Conservation (phyloP, 2,113 vertebrate species). For the Perca schrenkii region DNA sequence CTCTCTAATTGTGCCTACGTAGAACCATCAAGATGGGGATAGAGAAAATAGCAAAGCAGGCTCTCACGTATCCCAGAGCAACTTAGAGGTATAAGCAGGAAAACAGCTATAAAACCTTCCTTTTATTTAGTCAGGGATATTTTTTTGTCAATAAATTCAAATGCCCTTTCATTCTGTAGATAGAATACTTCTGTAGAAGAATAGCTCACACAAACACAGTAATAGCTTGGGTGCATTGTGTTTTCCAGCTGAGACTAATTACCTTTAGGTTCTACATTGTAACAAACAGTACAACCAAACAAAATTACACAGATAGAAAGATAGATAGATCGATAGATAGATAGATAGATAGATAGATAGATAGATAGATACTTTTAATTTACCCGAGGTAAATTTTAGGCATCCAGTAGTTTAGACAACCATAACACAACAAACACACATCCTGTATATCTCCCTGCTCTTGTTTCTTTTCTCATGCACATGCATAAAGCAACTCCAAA, state of each 20-base stretch:
- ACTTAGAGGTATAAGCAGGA: constrained; percentile 45
- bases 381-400: too few relatives aligned
- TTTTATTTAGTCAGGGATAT: constrained; percentile 36
- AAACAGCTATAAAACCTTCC: constrained; percentile 42
- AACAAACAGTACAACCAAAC: constrained; percentile 34
- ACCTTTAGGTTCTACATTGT: constrained; percentile 39
- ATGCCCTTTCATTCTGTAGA: constrained; percentile 28
- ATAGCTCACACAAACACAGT: constrained; percentile 1
- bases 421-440: too few relatives aligned
- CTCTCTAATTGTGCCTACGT: constrained; percentile 79
- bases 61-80: constrained; percentile 38
- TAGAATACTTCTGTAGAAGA: neutral
- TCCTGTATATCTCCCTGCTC: neutral
- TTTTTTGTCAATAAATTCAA: constrained; percentile 1
- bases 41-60: constrained; percentile 63
- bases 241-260: constrained; percentile 47
- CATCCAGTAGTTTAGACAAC: too few relatives aligned
- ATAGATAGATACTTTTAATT: too few relatives aligned
- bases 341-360: too few relatives aligned
- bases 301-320: neutral
- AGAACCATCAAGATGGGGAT: constrained; percentile 68
- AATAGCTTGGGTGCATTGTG: constrained; percentile 14
- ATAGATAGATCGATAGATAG: too few relatives aligned
- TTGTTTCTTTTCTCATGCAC: constrained; percentile 35
- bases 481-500: constrained; percentile 39